Conservation (phyloP, 2,888 invertebrate genomes). For the Himalopsyche anomala region DNA sequence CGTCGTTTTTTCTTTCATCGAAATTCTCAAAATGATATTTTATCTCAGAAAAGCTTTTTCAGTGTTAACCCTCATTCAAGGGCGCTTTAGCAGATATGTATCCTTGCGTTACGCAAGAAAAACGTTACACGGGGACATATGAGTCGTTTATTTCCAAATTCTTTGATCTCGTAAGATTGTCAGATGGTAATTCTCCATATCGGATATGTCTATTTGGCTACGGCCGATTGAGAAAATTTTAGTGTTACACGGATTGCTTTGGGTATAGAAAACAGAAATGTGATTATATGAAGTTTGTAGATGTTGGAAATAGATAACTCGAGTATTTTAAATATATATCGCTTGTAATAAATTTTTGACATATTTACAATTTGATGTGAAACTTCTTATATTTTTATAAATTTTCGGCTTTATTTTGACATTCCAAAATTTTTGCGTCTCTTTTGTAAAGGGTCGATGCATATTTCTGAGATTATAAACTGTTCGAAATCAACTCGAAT, state of each 20-base stretch:
- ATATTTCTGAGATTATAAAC: background rate
- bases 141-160: constrained; percentile 6
- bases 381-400: background rate
- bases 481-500: background rate
- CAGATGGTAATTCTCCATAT: background rate
- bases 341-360: constrained; percentile 19
- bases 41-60: constrained; percentile 14
- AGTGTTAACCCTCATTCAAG: background rate
- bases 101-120: background rate
- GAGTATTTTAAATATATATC: background rate
- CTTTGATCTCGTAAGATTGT: background rate
- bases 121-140: background rate
- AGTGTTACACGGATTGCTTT: too few species aligned
- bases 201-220: too few species aligned
- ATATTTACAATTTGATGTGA: background rate
- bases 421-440: constrained; percentile 16
- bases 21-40: background rate
- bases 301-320: constrained; percentile 12
- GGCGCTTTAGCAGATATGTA: constrained; percentile 3
- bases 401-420: constrained; percentile 9
- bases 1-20: too few species aligned
- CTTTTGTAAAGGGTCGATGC: background rate
- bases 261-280: too few species aligned
- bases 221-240: too few species aligned
- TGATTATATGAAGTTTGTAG: background rate